phyloP scores from a whole-genome alignment of 92 coral and sea anemone genomes.

The Porites divaricata region DNA sequence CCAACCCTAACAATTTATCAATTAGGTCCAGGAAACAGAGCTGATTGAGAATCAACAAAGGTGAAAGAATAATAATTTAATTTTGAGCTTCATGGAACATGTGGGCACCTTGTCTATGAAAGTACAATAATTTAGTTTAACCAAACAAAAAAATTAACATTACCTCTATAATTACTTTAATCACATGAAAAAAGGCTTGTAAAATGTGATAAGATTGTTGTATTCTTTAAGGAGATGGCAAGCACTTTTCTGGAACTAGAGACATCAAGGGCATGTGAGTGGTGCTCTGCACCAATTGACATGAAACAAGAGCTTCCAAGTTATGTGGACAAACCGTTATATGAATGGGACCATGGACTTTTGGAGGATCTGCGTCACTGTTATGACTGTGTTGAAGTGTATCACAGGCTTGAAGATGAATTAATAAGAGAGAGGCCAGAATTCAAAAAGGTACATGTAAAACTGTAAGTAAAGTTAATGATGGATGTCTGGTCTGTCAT shows the following conservation, averaged over 20 bases:
- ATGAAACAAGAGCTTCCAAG: slow-evolving; percentile 58
- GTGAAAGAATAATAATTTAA: too few species aligned
- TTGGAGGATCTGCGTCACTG: slow-evolving; percentile 76
- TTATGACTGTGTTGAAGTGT: slow-evolving; percentile 88
- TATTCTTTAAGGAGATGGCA: neutral
- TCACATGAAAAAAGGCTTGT: too few species aligned
- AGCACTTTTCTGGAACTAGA: neutral
- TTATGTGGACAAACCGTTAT: slow-evolving; percentile 40
- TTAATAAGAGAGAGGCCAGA: slow-evolving; percentile 31
- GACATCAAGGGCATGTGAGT: slow-evolving; percentile 70
- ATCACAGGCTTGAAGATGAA: slow-evolving; percentile 77
- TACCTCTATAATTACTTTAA: too few species aligned
- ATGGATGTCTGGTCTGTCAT: neutral
- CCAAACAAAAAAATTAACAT: too few species aligned
- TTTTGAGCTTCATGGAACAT: too few species aligned
- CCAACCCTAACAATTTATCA: too few species aligned
- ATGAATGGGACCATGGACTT: slow-evolving; percentile 55
- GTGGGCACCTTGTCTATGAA: too few species aligned
- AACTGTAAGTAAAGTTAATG: too few species aligned
- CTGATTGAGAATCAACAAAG: too few species aligned
- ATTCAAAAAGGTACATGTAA: slow-evolving; percentile 51
- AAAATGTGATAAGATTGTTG: too few species aligned
- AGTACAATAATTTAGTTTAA: too few species aligned
- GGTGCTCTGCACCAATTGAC: slow-evolving; percentile 76
- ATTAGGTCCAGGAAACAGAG: too few species aligned